Evolutionary conservation across 2,888 invertebrate species (phyloP).

Genomic region (Clepsis dumicolana): DNA sequence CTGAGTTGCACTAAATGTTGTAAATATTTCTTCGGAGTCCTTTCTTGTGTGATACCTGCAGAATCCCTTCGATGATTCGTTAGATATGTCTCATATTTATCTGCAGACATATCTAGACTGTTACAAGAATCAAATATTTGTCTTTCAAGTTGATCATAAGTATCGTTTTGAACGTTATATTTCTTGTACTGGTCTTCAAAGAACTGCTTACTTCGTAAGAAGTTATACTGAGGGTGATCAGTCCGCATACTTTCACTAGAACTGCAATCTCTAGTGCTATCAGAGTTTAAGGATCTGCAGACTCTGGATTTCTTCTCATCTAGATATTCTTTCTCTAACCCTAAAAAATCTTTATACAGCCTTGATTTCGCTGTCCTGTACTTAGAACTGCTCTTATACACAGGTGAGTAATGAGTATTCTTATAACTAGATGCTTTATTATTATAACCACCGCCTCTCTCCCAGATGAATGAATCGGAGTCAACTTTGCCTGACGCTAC

Average conservation of each 20-base stretch:
- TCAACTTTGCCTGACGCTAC: constrained; percentile 65
- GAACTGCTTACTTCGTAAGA: constrained; percentile 50
- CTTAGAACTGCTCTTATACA: constrained; percentile 58
- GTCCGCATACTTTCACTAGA: constrained; percentile 52
- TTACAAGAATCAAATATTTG: constrained; percentile 70
- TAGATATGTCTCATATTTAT: constrained; percentile 69
- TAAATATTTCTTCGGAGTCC: constrained; percentile 85
- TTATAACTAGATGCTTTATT: constrained; percentile 50
- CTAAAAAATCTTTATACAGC: constrained; percentile 62
- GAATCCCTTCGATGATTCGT: constrained; percentile 50
- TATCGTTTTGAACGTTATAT: constrained; percentile 45
- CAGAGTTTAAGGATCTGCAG: constrained; percentile 10
- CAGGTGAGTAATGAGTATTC: constrained; percentile 55
- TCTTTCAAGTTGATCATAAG: constrained; percentile 60
- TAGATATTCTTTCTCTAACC: constrained; percentile 51
- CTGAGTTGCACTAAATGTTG: constrained; percentile 85
- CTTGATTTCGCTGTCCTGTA: constrained; percentile 58
- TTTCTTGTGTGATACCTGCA: constrained; percentile 42
- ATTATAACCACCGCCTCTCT: constrained; percentile 48
- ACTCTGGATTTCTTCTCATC: constrained; percentile 12
- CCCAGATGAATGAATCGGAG: constrained; percentile 68
- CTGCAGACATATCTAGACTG: constrained; percentile 64
- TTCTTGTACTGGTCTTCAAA: constrained; percentile 54
- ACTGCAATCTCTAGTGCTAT: constrained; percentile 49
- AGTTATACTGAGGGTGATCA: constrained; percentile 49